These are phyloP conservation scores for Synergus itoensis DNA, from an alignment of 2,888 invertebrate species.

Conservation along the genomic window DNA sequence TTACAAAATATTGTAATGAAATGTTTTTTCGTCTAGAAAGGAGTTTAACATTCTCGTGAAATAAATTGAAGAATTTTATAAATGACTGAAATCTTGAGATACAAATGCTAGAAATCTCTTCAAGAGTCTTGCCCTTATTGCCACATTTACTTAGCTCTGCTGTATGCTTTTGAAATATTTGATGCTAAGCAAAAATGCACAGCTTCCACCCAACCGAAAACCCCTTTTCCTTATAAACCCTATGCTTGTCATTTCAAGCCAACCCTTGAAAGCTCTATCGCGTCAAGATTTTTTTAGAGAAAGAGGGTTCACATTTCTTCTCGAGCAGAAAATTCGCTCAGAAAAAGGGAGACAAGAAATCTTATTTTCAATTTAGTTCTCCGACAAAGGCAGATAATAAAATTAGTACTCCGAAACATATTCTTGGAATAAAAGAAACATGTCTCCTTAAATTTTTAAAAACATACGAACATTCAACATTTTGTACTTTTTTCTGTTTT, in stretches of 20 bases:
- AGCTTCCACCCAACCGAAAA: constrained; percentile 6
- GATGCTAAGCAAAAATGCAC: neutral
- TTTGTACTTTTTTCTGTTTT: too few species aligned
- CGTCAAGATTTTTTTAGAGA: constrained; percentile 16
- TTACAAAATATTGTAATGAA: neutral
- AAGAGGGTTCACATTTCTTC: constrained; percentile 18
- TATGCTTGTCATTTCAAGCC: constrained; percentile 30
- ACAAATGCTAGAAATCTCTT: neutral
- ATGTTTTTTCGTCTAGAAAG: neutral
- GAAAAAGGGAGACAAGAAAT: neutral
- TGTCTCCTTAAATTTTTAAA: too few species aligned
- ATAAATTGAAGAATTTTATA: constrained; percentile 2
- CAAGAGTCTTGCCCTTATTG: neutral
- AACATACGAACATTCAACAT: too few species aligned
- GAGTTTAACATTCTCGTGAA: neutral
- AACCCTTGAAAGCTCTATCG: constrained; percentile 29
- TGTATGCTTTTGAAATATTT: neutral
- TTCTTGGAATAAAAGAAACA: neutral
- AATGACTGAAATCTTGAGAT: neutral
- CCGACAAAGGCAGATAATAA: neutral
- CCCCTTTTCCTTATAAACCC: neutral
- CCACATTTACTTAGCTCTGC: neutral
- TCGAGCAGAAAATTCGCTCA: constrained; percentile 27
- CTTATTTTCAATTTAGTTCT: neutral
- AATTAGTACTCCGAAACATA: neutral